phyloP scores from a whole-genome alignment of 2,797 vertebrate species.

The Hyperoplus lanceolatus region DNA sequence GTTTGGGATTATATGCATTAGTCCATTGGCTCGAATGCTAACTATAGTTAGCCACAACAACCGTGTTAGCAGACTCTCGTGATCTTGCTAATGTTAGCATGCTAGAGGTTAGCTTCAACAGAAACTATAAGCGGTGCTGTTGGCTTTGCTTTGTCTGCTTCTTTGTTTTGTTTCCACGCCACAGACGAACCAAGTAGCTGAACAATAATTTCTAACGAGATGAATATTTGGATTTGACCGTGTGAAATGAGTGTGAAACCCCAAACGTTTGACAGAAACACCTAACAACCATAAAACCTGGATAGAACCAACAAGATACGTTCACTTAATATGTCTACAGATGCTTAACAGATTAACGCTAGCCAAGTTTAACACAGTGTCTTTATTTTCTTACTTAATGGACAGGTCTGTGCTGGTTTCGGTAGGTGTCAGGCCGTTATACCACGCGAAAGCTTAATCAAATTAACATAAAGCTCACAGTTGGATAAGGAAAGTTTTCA shows the following conservation, averaged over 20 bases:
- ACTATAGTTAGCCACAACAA: constrained; percentile 24
- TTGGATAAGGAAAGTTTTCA: constrained; percentile 42
- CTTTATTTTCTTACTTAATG: not conserved
- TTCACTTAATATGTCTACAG: not conserved
- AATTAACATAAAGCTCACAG: not conserved
- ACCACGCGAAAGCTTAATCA: not conserved
- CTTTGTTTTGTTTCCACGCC: constrained; percentile 37
- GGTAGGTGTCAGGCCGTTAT: not conserved
- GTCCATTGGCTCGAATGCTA: not conserved
- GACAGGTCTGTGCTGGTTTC: not conserved
- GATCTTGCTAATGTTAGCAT: constrained; percentile 57
- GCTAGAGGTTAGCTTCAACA: constrained; percentile 35
- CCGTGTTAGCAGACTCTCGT: constrained; percentile 25
- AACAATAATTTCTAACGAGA: not conserved
- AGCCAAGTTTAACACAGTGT: not conserved
- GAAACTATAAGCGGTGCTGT: constrained; percentile 26
- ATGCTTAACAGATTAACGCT: constrained; percentile 38
- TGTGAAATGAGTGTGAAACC: accelerated
- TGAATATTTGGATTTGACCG: accelerated
- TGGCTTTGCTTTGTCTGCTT: constrained; percentile 44
- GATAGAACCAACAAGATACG: not conserved
- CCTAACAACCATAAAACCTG: not conserved
- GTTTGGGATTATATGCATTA: accelerated
- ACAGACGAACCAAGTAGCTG: accelerated
- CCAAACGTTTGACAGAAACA: not conserved